Conservation (phyloP, 1,140 invertebrate genomes). For the Drosophila ironensis region DNA sequence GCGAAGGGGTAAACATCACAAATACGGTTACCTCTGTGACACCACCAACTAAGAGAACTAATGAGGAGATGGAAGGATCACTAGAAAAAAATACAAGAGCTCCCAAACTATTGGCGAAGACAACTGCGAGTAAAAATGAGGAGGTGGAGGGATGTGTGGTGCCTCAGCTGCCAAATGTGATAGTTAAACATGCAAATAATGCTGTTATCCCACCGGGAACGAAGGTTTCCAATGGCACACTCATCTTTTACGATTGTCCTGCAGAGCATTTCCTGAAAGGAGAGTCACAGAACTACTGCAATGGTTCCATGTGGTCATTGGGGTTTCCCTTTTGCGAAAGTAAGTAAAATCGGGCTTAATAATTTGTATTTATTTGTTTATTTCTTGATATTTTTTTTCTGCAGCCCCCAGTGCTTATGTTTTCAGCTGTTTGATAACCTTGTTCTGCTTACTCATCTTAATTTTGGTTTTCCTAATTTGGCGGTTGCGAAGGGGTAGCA, state of each 20-base stretch:
- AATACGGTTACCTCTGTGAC: too few species aligned
- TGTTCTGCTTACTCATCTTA: conserved; percentile 14
- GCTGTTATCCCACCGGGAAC: conserved; percentile 10
- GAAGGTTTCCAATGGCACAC: conserved; percentile 14
- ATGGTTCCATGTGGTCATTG: conserved; percentile 1
- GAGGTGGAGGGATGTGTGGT: conserved; percentile 1
- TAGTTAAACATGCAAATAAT: conserved; percentile 4
- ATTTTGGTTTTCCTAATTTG: conserved; percentile 14
- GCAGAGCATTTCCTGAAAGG: conserved; percentile 22
- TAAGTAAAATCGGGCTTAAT: neutral
- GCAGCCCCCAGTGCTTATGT: conserved; percentile 9
- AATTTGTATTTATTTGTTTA: neutral
- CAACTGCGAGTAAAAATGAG: neutral
- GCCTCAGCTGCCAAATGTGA: conserved; percentile 26
- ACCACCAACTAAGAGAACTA: neutral
- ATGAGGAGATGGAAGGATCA: too few species aligned
- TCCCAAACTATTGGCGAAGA: neutral
- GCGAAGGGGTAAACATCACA: conserved; percentile 18
- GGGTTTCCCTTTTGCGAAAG: conserved; percentile 43
- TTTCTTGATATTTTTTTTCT: neutral
- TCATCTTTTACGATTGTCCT: conserved; percentile 27
- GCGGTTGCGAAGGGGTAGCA: conserved; percentile 1
- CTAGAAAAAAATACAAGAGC: too few species aligned
- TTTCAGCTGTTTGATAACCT: conserved; percentile 4
- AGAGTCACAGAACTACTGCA: conserved; percentile 7